Evolutionary conservation across 2,888 invertebrate genomes (phyloP).

Genomic region (Lasioglossum figueresi): DNA sequence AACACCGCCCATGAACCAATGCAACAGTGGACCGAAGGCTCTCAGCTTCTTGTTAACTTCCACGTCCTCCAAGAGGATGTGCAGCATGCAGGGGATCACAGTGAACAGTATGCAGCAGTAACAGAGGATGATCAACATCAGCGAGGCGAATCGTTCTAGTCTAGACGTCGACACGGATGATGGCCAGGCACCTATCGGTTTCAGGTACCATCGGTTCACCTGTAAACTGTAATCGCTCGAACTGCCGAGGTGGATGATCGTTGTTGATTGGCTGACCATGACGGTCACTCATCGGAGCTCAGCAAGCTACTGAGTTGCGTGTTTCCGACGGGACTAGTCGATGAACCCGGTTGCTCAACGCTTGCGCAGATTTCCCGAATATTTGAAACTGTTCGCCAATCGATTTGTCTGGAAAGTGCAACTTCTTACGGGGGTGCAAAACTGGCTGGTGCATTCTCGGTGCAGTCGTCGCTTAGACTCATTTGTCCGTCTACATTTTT

Average conservation of each 20-base stretch:
- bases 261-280: slow-evolving; percentile 4
- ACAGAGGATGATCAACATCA: slow-evolving; percentile 31
- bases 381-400: neutral
- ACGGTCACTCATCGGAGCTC: neutral
- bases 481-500: neutral
- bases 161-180: slow-evolving; percentile 11
- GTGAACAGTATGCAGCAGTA: slow-evolving; percentile 61
- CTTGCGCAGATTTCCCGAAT: slow-evolving; percentile 9
- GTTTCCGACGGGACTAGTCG: neutral
- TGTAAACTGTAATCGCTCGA: slow-evolving; percentile 59
- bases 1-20: slow-evolving; percentile 66
- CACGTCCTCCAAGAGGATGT: slow-evolving; percentile 62
- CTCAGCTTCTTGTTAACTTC: slow-evolving; percentile 35
- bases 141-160: slow-evolving; percentile 18
- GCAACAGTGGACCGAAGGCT: slow-evolving; percentile 70
- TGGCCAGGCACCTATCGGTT: slow-evolving; percentile 67
- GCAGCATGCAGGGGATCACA: slow-evolving; percentile 64
- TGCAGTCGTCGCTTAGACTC: neutral
- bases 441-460: neutral
- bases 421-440: neutral
- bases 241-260: neutral
- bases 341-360: neutral
- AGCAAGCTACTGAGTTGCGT: neutral
- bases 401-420: slow-evolving; percentile 12
- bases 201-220: slow-evolving; percentile 64